Evolutionary conservation across 1,140 invertebrate species (phyloP).

Genomic region (Listronotus bonariensis): DNA sequence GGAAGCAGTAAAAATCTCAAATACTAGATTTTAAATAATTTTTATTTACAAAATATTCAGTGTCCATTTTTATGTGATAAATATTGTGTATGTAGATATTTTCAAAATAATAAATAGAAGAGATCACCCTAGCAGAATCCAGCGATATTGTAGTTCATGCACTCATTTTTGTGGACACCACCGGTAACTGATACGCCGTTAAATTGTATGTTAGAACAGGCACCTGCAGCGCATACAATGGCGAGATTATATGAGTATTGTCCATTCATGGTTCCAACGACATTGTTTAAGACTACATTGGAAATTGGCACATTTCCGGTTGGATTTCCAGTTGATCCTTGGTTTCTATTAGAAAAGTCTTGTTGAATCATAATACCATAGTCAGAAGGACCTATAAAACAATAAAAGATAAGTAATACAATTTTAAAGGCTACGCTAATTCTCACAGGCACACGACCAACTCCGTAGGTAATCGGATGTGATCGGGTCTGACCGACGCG

Average conservation of each 20-base stretch:
- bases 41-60: too few relatives aligned
- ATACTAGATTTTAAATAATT: too few relatives aligned
- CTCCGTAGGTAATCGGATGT: too few relatives aligned
- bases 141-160: conserved; percentile 3
- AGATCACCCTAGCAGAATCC: neutral
- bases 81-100: too few relatives aligned
- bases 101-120: too few relatives aligned
- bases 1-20: too few relatives aligned
- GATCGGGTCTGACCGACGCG: too few relatives aligned
- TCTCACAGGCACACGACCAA: too few relatives aligned
- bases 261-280: conserved; percentile 12
- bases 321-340: conserved; percentile 19
- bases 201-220: conserved; percentile 6
- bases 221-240: neutral
- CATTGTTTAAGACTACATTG: neutral
- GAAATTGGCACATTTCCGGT: conserved; percentile 12
- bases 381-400: conserved; percentile 10
- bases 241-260: conserved; percentile 4
- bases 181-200: neutral
- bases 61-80: too few relatives aligned
- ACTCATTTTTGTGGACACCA: neutral
- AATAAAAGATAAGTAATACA: too few relatives aligned
- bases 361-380: conserved; percentile 22
- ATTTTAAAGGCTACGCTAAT: too few relatives aligned
- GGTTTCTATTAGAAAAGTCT: conserved; percentile 4